Evolutionary conservation across 2,797 vertebrate species (phyloP).

Genomic region (Danionella dracula): DNA sequence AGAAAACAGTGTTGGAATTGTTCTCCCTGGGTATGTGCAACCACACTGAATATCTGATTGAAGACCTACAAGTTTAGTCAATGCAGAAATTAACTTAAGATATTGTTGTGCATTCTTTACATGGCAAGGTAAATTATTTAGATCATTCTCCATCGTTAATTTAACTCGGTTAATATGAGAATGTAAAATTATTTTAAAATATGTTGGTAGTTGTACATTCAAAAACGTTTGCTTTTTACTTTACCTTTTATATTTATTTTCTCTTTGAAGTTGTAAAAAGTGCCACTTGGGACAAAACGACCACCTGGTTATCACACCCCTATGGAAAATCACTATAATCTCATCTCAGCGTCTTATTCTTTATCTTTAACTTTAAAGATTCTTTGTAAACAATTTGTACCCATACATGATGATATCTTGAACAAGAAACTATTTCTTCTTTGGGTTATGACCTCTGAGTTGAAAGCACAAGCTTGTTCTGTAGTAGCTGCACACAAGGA

Average conservation of each 20-base stretch:
- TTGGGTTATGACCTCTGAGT: neutral
- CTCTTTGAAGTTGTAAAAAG: neutral
- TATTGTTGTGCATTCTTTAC: neutral
- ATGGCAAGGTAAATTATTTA: neutral
- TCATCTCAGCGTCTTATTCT: neutral
- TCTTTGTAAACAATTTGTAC: slow-evolving; percentile 2
- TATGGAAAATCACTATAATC: slow-evolving; percentile 1
- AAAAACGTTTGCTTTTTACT: too few species aligned
- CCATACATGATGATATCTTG: neutral
- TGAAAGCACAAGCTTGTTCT: neutral
- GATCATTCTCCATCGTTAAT: neutral
- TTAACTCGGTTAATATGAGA: neutral
- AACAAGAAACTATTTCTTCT: neutral
- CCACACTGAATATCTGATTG: neutral
- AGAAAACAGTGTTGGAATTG: neutral
- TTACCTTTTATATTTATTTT: too few species aligned
- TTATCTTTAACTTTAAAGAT: slow-evolving; percentile 6
- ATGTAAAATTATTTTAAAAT: neutral
- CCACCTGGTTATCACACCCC: neutral
- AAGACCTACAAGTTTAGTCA: neutral
- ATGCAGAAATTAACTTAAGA: neutral
- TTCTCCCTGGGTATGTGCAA: neutral
- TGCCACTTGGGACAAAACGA: slow-evolving; percentile 24
- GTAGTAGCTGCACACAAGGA: slow-evolving; percentile 1
- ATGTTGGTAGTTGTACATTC: neutral